Base-by-base conservation (phyloP, 2,113 vertebrate species). In the Elaphurus davidianus region DNA sequence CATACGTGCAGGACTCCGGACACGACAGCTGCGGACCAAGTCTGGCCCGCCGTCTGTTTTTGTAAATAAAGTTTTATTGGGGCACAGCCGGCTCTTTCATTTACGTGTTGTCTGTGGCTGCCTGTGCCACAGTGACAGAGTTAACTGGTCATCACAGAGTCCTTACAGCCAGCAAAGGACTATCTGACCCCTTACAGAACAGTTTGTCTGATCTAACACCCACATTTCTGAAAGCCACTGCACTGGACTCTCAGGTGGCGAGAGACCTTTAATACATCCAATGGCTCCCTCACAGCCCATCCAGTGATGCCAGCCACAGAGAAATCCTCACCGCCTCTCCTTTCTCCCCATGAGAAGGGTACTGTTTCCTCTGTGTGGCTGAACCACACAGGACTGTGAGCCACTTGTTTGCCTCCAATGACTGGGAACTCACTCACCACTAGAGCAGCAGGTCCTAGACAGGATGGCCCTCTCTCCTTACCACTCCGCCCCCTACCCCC, bases 21-120 rank as follows among this genome's bases (percentile, higher is more conserved):
- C 59, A 47, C 28, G 5, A n/a, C 1, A 33, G 27, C n/a, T 9
- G 2, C 17, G 28, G 52, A 64, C 79, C 43, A 30, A 84, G 54
- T 79, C 67, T 36, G 84, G 21, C 50, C 54, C 0, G 0, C 76
- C 2, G 0, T 54, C 54, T 36, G 33, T 62, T 71, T 64, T 76
- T 47, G 40, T 79, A 92, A 90, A 96, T 91, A 85, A 96, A 95
- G 88, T 78, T 89, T 95, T 94, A 55, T 36, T 57, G 89, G 60
- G 54, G 87, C 33, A 83, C 7, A 47, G 28, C 50, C 25, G 47
- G n/a, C 30, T 71, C 27, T 4, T 91, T 87, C 52, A 27, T n/a
- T 84, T n/a, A 21, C 30, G 23, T n/a, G 55, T 28, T 21, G 27
- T 47, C 62, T 28, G 1, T 30, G 36, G 74, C 67, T 74, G 82